A percentile compares a stretch with the other conserved stretches of the same genome.
Conservation (phyloP, 1,140 invertebrate species). For the Pseudomyrmex flavicornis region DNA sequence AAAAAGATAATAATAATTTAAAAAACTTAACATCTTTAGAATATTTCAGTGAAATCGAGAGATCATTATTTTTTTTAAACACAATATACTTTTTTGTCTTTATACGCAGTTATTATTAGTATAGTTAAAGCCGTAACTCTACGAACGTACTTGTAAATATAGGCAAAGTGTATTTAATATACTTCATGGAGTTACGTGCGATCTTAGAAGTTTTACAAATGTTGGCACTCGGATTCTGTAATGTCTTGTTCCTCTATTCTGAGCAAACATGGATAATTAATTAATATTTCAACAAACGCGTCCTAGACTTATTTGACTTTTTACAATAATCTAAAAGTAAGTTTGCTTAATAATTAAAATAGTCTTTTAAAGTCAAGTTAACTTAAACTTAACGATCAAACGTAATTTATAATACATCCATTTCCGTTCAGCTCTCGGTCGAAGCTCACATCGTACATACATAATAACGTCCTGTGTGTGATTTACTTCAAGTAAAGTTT, state of each 20-base stretch:
- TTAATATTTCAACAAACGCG: constrained; percentile 11
- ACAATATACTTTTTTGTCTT: neutral
- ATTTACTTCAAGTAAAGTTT: constrained; percentile 40
- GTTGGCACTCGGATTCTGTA: constrained; percentile 12
- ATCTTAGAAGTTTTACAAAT: constrained; percentile 18
- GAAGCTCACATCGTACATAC: neutral
- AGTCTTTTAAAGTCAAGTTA: no score
- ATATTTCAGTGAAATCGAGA: constrained; percentile 25
- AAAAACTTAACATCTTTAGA: neutral
- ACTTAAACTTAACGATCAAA: neutral
- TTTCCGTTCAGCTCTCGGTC: constrained; percentile 24
- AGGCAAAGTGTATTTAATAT: constrained; percentile 57
- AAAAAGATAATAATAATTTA: neutral
- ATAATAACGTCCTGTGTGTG: constrained; percentile 14
- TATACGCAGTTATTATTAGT: neutral
- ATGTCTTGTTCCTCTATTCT: constrained; percentile 11
- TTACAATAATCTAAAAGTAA: neutral
- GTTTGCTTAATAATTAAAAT: no score
- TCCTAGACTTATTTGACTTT: constrained; percentile 19
- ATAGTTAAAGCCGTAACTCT: constrained; percentile 9
- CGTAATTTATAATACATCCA: neutral
- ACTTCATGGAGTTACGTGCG: constrained; percentile 38
- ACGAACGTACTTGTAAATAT: constrained; percentile 49
- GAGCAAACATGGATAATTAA: constrained; percentile 51
- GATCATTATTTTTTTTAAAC: neutral